Base-by-base conservation (phyloP, 1,140 invertebrate genomes). In the Diorhabda elongata region DNA sequence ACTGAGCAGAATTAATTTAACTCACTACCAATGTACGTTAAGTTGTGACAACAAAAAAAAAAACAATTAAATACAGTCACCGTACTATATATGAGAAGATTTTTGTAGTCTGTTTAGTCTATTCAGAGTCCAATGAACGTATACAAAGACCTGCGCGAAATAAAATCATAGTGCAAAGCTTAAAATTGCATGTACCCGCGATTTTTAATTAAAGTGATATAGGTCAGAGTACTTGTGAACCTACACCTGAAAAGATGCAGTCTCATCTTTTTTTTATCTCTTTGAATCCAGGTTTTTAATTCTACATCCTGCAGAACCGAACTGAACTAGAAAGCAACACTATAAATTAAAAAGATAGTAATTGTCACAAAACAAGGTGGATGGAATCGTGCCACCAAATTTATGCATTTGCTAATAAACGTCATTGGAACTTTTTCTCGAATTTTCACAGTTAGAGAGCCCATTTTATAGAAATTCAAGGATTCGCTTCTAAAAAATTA, bases 131-230 rank as follows among this genome's bases (percentile, higher is more conserved):
- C 42, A 62, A 9, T 62, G 61, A 8, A 62, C 44, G 43, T 43
- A 44, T 44, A 62, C 44, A 62, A 62, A 62, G 44, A 44, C 61
- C 43, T 62, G 42, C 42, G 43, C 43, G 61, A 11, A 11, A 59
- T 62, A 62, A 3, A 62, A 44, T 11, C 42, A 44, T 44, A 44
- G 61, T 44, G 61, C 61, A 44, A 43, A 43, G 11, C 61, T 62
- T 62, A 62, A 62, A 62, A 62, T 62, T 62, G 43, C 61, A 62
- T 44, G 61, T 62, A 62, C 61, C 44, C 61, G 61, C 61, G 61
- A 62, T 44, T 62, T 62, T 62, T 62, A 62, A 62, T 62, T 62
- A 62, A 62, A 62, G 42, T 62, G 61, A 62, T 62, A 43, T 62
- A 62, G 61, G 61, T 62, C 61, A 62, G 43, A 43, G 61, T 62